Percentiles rank a stretch among this genome's conserved stretches.
Evolutionary conservation across 2,888 invertebrate species (phyloP).

Genomic region (Archips xylosteana): DNA sequence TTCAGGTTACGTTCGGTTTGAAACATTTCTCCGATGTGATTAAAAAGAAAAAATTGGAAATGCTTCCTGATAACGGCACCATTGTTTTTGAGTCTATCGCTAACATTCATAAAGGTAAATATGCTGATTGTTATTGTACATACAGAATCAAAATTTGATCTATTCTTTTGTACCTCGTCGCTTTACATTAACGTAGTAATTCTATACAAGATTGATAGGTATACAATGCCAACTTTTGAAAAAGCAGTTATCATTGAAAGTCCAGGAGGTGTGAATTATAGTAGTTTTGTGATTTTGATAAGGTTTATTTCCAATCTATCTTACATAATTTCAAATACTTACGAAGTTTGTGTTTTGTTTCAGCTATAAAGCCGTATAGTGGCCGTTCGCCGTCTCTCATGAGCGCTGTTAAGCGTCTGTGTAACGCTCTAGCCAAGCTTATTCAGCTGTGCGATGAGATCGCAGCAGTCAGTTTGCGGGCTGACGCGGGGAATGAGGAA

Average conservation of each 20-base stretch:
- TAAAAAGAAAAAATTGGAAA: constrained; percentile 95
- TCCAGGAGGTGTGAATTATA: too few relatives aligned
- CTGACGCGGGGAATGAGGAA: constrained; percentile 76
- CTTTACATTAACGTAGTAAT: too few relatives aligned
- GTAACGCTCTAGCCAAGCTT: constrained; percentile 93
- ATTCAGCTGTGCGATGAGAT: constrained; percentile 96
- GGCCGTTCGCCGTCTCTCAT: constrained; percentile 88
- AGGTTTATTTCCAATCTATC: background rate
- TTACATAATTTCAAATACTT: background rate
- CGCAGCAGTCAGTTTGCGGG: constrained; percentile 89
- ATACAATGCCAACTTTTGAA: too few relatives aligned
- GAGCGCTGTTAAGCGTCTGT: constrained; percentile 94
- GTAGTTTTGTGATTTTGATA: background rate
- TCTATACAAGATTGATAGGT: too few relatives aligned
- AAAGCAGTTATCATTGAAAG: too few relatives aligned
- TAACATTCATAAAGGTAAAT: constrained; percentile 90
- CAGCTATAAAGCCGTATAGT: constrained; percentile 84
- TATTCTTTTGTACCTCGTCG: too few relatives aligned
- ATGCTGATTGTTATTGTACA: too few relatives aligned
- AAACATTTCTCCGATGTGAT: constrained; percentile 97
- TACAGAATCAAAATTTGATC: too few relatives aligned
- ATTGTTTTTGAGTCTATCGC: constrained; percentile 97
- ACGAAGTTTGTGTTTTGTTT: constrained; percentile 47
- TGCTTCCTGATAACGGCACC: constrained; percentile 97
- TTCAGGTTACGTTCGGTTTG: constrained; percentile 84